These are phyloP conservation scores for Ambastaia sidthimunki DNA, from an alignment of 2,797 vertebrate species.

Conservation along the genomic window DNA sequence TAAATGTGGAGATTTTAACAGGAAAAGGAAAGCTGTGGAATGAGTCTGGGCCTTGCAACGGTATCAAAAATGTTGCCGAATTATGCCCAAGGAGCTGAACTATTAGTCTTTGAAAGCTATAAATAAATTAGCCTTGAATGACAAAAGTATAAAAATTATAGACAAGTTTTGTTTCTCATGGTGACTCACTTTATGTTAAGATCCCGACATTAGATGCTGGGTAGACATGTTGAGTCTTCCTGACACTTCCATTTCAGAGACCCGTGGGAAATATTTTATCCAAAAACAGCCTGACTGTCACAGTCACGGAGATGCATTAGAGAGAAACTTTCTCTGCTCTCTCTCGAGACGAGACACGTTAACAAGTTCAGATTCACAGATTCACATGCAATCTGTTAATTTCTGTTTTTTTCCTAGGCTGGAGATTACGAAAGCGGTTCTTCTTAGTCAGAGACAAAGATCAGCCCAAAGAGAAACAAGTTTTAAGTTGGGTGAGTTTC, in stretches of 20 bases:
- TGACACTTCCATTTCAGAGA: conserved; percentile 5
- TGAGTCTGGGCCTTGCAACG: not conserved
- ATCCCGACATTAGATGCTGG: not conserved
- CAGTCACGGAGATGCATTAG: not conserved
- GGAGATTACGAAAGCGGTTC: conserved; percentile 96
- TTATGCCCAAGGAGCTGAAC: not conserved
- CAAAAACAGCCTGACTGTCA: not conserved
- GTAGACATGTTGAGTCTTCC: not conserved
- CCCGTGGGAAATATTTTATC: not conserved
- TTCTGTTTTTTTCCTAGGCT: conserved; percentile 76
- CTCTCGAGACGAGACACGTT: not conserved
- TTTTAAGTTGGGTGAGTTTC: conserved; percentile 91
- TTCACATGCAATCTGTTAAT: not conserved
- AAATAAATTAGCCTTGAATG: not conserved
- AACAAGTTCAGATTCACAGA: not conserved
- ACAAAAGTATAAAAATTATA: not conserved
- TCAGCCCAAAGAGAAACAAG: conserved; percentile 90
- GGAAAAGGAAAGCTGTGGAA: no score
- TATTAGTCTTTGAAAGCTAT: not conserved
- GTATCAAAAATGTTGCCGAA: not conserved
- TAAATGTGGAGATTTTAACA: not conserved
- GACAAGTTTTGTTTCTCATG: not conserved
- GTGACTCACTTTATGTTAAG: not conserved
- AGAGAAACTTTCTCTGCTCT: not conserved
- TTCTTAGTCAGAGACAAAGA: conserved; percentile 96